Evolutionary conservation across 2,888 invertebrate genomes (phyloP).

Genomic region (Conomelus anceps): DNA sequence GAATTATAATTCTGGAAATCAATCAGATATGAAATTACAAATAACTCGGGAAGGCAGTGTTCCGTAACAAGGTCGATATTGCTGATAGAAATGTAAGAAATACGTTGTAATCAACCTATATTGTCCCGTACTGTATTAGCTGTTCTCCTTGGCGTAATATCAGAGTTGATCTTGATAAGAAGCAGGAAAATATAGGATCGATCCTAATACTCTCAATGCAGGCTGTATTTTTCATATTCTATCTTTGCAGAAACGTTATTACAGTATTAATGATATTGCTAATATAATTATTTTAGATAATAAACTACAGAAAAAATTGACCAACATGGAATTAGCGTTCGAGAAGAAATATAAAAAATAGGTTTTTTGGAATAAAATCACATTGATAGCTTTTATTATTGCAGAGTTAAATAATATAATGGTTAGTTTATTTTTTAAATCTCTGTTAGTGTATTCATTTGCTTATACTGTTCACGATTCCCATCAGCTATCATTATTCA

Average conservation of each 20-base stretch:
- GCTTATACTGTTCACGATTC: too few species aligned
- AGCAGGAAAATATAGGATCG: neutral
- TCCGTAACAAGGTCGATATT: neutral
- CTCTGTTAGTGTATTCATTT: too few species aligned
- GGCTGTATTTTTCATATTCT: neutral
- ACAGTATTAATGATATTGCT: neutral
- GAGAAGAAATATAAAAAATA: too few species aligned
- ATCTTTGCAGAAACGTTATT: neutral
- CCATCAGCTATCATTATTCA: too few species aligned
- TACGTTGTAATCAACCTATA: neutral
- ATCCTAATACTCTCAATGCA: neutral
- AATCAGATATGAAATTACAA: neutral
- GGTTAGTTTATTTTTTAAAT: too few species aligned
- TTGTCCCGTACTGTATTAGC: neutral
- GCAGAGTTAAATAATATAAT: too few species aligned
- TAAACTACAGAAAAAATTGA: too few species aligned
- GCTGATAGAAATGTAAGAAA: neutral
- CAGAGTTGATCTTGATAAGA: neutral
- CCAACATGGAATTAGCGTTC: too few species aligned
- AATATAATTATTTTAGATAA: neutral
- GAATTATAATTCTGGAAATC: neutral
- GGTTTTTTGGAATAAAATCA: too few species aligned
- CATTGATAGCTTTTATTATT: too few species aligned
- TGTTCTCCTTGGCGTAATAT: neutral
- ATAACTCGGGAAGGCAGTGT: neutral